Evolutionary conservation across 2,888 invertebrate species (phyloP), one percentile per base, ranked within the genome.

Genomic region (Brachyopa scutellaris): DNA sequence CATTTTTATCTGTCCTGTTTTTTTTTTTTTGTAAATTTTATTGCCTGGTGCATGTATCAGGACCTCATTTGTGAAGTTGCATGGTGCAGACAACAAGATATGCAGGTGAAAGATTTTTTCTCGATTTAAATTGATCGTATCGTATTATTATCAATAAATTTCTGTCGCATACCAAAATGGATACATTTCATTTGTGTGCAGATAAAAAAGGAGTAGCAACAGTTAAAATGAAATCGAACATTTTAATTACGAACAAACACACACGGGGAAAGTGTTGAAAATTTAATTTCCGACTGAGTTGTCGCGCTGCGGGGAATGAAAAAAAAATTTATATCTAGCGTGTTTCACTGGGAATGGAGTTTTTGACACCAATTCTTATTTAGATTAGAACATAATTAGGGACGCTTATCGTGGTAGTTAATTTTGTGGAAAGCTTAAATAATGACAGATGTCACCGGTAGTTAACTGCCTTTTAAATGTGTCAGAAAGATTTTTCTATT

Each of bases 71-170:
- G 19, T 31, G 33, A 23, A 31, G 33, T 23, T 36, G 31, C 26
- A 23, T 33, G 47, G 66, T 23, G 66, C 11, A 33, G 55, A 73
- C 73, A 73, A 55, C n/a, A n/a, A n/a, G 42, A 73, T 66, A 47
- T 49, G 19, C 73, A 73, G 73, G 73, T 73, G 55, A 45, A 62
- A 26, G 53, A 26, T 40, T 73, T 53, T 64, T 47, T 57, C 67
- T 49, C 67, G 67, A 66, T 74, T 67, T 74, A 67, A 74, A 59
- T 66, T 74, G 74, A 74, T 74, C 45, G 40, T 67, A 74, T 67
- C 74, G 42, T 36, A 31, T 8, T n/a, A 26, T 33, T 59, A 40
- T 66, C 66, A 66, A 36, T 67, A 59, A 67, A 67, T 74, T 66
- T 49, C 9, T 51, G 66, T 42, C 17, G n/a, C 38, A 31, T 38